phyloP scores from a whole-genome alignment of 35 echinoderm and acorn worm genomes.

The Lytechinus variegatus region DNA sequence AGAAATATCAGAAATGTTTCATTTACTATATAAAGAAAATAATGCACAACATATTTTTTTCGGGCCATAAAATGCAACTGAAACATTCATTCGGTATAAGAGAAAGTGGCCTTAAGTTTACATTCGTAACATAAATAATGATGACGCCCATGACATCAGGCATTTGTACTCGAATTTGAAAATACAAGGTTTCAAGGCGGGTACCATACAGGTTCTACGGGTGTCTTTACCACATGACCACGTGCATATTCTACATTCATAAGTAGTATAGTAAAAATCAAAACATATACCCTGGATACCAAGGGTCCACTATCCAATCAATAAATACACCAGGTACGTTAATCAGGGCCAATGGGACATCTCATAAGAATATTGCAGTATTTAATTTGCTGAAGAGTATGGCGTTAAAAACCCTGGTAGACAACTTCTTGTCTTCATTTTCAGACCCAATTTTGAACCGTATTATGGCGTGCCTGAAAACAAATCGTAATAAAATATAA shows the following conservation, averaged over 20 bases:
- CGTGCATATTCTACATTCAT: background rate
- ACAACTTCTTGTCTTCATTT: background rate
- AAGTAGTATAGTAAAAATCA: background rate
- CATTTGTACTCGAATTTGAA: no score
- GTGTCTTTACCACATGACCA: background rate
- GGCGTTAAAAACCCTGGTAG: background rate
- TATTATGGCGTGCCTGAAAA: background rate
- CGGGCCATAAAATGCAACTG: no score
- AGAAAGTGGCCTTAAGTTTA: no score
- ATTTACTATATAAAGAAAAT: no score
- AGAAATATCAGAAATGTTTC: no score
- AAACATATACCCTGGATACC: background rate
- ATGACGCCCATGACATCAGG: no score
- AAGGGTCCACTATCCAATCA: background rate
- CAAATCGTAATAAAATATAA: background rate
- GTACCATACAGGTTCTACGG: background rate
- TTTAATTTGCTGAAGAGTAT: background rate
- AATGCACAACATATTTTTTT: no score
- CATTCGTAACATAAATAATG: no score
- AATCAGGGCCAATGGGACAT: background rate
- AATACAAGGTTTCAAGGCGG: no score
- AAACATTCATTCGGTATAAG: no score
- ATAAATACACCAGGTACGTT: constrained; percentile 10
- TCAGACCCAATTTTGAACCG: background rate
- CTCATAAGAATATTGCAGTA: background rate